Evolutionary conservation across 2,797 vertebrate species (phyloP).

Genomic region (Silurus aristotelis): DNA sequence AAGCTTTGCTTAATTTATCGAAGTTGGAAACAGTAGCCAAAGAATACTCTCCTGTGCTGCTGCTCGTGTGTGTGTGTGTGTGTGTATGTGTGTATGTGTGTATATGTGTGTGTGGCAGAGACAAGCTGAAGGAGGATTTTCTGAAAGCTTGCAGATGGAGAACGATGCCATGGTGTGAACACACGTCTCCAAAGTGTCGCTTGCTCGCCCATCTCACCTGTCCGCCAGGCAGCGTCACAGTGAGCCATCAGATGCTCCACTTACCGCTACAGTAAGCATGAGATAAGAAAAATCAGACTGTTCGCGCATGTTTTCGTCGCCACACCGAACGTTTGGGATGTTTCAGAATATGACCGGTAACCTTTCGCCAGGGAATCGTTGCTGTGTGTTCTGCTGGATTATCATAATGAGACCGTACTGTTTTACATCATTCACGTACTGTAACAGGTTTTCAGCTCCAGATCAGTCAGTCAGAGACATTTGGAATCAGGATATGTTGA

Average conservation of each 20-base stretch:
- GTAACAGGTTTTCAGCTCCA: conserved; percentile 41
- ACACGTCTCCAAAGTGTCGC: conserved; percentile 74
- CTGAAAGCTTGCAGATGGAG: conserved; percentile 76
- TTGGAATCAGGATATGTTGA: conserved; percentile 53
- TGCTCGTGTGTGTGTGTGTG: conserved; percentile 42
- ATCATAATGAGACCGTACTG: conserved; percentile 36
- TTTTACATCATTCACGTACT: background rate
- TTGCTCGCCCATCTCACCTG: conserved; percentile 77
- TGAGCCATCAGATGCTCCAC: conserved; percentile 78
- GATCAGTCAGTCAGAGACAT: conserved; percentile 54
- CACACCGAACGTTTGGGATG: conserved; percentile 37
- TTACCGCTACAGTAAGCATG: conserved; percentile 79
- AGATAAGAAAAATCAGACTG: conserved; percentile 65
- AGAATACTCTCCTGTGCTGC: conserved; percentile 18
- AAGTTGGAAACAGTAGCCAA: conserved; percentile 23
- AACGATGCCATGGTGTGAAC: conserved; percentile 77
- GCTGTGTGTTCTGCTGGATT: conserved; percentile 33
- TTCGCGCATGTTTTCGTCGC: conserved; percentile 34
- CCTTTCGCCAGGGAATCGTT: conserved; percentile 46
- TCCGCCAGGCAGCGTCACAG: conserved; percentile 73
- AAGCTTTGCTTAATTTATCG: conserved; percentile 26
- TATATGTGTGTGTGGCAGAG: conserved; percentile 52
- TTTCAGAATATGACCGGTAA: conserved; percentile 48
- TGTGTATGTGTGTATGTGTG: conserved; percentile 37
- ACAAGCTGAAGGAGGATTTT: conserved; percentile 57